Evolutionary conservation across 1,140 invertebrate genomes (phyloP).

Genomic region (Drosophila lacertosa): DNA sequence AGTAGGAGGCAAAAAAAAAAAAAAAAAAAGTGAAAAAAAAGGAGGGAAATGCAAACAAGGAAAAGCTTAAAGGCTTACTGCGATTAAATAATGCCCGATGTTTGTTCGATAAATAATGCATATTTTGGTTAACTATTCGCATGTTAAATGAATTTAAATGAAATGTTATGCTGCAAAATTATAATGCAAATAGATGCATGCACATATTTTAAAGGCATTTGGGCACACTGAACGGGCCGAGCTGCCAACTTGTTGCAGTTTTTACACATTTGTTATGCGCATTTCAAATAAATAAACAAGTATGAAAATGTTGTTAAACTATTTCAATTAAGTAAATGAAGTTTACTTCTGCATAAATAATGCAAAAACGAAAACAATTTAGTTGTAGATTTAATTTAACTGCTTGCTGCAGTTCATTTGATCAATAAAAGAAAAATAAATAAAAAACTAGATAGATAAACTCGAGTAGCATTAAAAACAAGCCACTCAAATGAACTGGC

Average conservation of each 20-base stretch:
- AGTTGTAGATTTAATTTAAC: background rate
- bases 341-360: slow-evolving; percentile 7
- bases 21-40: background rate
- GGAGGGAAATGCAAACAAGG: too few species aligned
- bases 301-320: slow-evolving; percentile 7
- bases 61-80: background rate
- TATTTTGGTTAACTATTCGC: background rate
- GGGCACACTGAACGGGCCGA: slow-evolving; percentile 7
- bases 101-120: slow-evolving; percentile 11
- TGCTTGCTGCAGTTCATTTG: background rate
- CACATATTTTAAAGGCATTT: slow-evolving; percentile 21
- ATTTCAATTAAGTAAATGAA: slow-evolving; percentile 24
- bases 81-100: background rate
- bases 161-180: background rate
- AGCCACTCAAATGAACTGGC: slow-evolving; percentile 45
- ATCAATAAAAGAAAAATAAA: slow-evolving; percentile 15
- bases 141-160: slow-evolving; percentile 1
- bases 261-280: slow-evolving; percentile 46
- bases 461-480: slow-evolving; percentile 18
- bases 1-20: background rate
- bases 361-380: background rate
- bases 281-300: slow-evolving; percentile 29
- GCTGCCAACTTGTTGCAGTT: slow-evolving; percentile 52
- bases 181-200: slow-evolving; percentile 3
- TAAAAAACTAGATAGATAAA: slow-evolving; percentile 14